These are phyloP conservation scores for Caenorhabditis becei DNA, from an alignment of 2,888 invertebrate genomes.

Conservation along the genomic window DNA sequence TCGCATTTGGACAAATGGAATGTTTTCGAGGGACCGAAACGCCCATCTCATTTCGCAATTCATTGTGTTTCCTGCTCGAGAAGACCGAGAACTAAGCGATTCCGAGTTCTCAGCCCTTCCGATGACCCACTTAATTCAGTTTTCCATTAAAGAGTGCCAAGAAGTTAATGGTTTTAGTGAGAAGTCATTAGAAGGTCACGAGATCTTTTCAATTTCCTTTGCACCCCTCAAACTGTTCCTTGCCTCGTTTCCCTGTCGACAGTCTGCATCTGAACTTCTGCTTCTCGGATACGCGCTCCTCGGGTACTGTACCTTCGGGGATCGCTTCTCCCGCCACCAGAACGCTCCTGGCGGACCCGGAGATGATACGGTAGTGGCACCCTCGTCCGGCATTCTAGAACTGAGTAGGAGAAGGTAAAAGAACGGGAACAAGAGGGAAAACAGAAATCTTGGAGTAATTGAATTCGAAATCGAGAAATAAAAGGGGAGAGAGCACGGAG, in stretches of 20 bases:
- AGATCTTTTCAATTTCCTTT: neutral
- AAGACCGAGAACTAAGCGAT: constrained; percentile 20
- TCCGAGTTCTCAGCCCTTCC: constrained; percentile 14
- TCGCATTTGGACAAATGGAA: constrained; percentile 15
- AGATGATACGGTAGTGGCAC: constrained; percentile 25
- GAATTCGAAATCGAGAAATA: constrained; percentile 39
- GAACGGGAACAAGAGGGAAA: constrained; percentile 12
- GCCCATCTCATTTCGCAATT: constrained; percentile 50
- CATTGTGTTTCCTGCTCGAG: constrained; percentile 35
- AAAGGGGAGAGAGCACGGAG: constrained; percentile 5
- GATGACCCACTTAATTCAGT: neutral
- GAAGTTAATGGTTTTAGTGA: neutral
- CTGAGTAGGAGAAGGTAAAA: neutral
- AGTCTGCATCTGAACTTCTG: constrained; percentile 56
- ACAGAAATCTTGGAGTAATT: constrained; percentile 45
- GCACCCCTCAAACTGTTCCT: neutral
- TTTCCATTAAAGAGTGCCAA: constrained; percentile 25
- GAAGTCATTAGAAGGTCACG: neutral
- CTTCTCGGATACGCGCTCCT: constrained; percentile 64
- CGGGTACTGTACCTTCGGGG: constrained; percentile 50
- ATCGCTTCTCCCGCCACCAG: constrained; percentile 74
- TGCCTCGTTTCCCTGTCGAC: constrained; percentile 31
- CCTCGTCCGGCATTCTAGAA: constrained; percentile 40
- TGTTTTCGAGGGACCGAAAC: constrained; percentile 37
- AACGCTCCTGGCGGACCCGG: constrained; percentile 50